Base-by-base conservation (phyloP, 2,113 vertebrate genomes). In the Rousettus leschenaultii region DNA sequence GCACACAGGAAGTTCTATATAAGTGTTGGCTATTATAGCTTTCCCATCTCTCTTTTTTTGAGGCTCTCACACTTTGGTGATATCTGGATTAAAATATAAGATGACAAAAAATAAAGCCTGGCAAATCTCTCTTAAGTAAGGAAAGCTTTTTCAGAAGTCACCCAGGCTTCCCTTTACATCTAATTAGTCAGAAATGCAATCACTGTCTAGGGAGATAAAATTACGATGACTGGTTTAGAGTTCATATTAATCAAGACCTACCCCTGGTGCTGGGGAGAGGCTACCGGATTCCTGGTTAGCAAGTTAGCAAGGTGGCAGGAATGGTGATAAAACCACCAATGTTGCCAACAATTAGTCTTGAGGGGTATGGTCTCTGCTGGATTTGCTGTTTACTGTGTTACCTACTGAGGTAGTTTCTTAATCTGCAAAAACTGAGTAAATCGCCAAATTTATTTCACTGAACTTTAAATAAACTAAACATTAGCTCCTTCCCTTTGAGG, bases 191-290 rank as follows among this genome's bases (percentile, higher is more conserved):
- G 84, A 91, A 77, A 5, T 40, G 59, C 12, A 87, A 95, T 84
- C 88, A 94, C 59, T 43, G 45, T 33, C n/a, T 51, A 61, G 43
- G 59, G 61, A 91, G 63, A 40, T 0, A 87, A 35, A 96, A 95
- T 93, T 78, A 93, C 8, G 86, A 78, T 48, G 61, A 78, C 0
- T 51, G 61, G 59, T 82, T 92, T 86, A 89, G 61, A 92, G 55
- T 89, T 97, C 92, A 33, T 26, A 93, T 82, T 86, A 86, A 95
- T 95, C 55, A 95, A 95, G 70, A 75, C 65, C 73, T 45, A 71
- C 30, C 43, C 15, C 18, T 70, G 10, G 35, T 65, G 77, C 38
- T 93, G 22, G 28, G 35, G 15, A 68, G 24, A 22, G 68, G 66
- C 40, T 75, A 55, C 18, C 79, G 79, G 75, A 87, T 96, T 89